Evolutionary conservation across 2,888 invertebrate species (phyloP).

Genomic region (Scaeva pyrastri): DNA sequence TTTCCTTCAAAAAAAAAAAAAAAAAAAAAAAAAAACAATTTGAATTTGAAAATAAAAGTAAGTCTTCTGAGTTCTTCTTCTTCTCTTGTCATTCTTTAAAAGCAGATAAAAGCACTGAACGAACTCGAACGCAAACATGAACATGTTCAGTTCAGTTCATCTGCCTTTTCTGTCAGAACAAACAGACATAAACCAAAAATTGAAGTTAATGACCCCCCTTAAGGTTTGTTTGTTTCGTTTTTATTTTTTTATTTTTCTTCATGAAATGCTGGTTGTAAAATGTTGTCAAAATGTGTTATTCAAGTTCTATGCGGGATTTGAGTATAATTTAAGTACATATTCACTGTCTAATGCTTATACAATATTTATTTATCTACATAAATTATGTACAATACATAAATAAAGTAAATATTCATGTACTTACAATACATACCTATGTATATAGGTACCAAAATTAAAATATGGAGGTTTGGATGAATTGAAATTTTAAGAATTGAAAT

Average conservation of each 20-base stretch:
- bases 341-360: background rate
- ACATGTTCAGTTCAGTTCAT: slow-evolving; percentile 30
- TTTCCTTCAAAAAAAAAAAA: background rate
- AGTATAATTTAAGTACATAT: background rate
- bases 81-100: background rate
- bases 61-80: background rate
- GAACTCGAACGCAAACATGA: too few species aligned
- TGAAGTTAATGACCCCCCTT: slow-evolving; percentile 59
- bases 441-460: too few species aligned
- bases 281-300: slow-evolving; percentile 24
- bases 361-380: too few species aligned
- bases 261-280: background rate
- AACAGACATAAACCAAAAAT: background rate
- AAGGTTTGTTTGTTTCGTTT: slow-evolving; percentile 42
- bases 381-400: too few species aligned
- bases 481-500: too few species aligned
- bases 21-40: background rate
- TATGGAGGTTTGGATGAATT: too few species aligned
- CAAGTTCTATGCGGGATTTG: slow-evolving; percentile 11
- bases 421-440: too few species aligned
- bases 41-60: background rate
- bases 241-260: too few species aligned
- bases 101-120: background rate
- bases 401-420: too few species aligned
- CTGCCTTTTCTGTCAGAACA: slow-evolving; percentile 26